phyloP scores from a whole-genome alignment of 2,888 invertebrate species.

The Lathronympha strigana region DNA sequence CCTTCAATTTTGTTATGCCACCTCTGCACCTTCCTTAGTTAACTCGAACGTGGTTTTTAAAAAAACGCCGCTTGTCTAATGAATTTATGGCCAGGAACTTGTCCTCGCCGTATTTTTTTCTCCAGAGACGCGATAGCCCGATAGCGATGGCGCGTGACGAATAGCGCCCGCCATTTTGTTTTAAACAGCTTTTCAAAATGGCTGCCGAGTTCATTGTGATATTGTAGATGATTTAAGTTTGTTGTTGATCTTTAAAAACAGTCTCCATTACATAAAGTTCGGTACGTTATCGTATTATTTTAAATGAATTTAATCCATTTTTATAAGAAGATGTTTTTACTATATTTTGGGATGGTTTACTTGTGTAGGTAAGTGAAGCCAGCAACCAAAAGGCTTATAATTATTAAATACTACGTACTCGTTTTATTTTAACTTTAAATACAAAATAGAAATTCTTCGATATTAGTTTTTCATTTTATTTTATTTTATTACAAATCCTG shows the following conservation, averaged over 20 bases:
- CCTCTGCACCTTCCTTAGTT: slow-evolving; percentile 55
- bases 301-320: no score
- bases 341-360: no score
- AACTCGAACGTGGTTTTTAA: slow-evolving; percentile 73
- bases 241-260: background rate
- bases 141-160: slow-evolving; percentile 70
- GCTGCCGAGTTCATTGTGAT: slow-evolving; percentile 9
- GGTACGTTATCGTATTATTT: no score
- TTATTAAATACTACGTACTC: no score
- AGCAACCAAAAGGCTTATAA: no score
- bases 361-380: no score
- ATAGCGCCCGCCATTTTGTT: slow-evolving; percentile 55
- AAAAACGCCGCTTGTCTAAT: slow-evolving; percentile 77
- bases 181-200: slow-evolving; percentile 34
- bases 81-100: slow-evolving; percentile 84
- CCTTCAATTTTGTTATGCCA: slow-evolving; percentile 43
- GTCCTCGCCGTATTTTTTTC: slow-evolving; percentile 72
- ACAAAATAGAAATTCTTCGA: no score
- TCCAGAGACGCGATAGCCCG: slow-evolving; percentile 73
- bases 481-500: no score
- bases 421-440: no score
- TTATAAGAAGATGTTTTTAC: no score
- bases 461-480: no score
- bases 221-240: background rate
- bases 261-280: background rate